Percentiles rank a stretch among this genome's conserved stretches.
Conservation (phyloP, 2,113 vertebrate genomes). For the Aplodontia rufa region DNA sequence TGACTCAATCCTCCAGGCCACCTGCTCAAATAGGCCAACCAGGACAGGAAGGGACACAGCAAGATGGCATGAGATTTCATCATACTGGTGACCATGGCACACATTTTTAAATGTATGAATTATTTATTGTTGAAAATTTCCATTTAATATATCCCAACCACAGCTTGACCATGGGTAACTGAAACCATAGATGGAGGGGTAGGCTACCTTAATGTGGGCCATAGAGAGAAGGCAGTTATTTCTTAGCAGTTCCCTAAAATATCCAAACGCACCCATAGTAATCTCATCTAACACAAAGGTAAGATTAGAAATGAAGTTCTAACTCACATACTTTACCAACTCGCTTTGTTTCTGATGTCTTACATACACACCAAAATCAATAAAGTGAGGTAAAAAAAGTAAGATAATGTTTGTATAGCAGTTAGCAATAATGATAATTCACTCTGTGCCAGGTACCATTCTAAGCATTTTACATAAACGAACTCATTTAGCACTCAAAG, state of each 20-base stretch:
- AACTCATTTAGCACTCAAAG: neutral
- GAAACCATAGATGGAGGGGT: accelerated
- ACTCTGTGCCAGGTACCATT: neutral
- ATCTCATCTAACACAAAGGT: too few species aligned
- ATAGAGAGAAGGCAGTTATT: neutral
- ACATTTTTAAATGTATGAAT: neutral
- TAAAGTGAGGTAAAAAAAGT: neutral
- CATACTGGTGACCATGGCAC: neutral
- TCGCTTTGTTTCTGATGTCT: neutral
- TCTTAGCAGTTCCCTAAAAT: neutral
- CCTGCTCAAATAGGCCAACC: neutral
- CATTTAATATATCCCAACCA: neutral
- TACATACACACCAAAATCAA: neutral
- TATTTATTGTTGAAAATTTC: neutral
- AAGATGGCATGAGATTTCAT: neutral
- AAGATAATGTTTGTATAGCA: accelerated
- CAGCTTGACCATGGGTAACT: too few species aligned
- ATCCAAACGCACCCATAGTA: neutral
- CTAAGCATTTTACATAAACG: neutral
- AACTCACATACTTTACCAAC: neutral
- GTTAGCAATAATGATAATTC: neutral
- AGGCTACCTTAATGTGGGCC: neutral
- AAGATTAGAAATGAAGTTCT: neutral
- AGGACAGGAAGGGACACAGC: neutral
- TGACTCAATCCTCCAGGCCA: neutral